phyloP scores from a whole-genome alignment of 2,888 invertebrate species.

The Eulithis testata region DNA sequence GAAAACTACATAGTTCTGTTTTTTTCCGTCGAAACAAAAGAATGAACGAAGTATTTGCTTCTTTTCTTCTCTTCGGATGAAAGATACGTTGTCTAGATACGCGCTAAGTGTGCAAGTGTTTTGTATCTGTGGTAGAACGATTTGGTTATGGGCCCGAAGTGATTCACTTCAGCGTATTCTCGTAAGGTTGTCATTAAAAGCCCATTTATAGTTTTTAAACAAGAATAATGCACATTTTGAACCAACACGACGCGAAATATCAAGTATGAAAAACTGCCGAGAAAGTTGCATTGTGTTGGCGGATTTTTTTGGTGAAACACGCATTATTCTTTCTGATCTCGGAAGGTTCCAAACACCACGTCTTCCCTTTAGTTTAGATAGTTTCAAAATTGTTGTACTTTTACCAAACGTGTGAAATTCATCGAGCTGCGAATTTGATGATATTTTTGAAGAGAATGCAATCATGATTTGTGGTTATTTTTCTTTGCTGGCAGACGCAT shows the following conservation, averaged over 20 bases:
- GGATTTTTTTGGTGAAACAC: background rate
- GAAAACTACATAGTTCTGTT: too few relatives aligned
- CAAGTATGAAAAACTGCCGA: background rate
- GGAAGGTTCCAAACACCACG: background rate
- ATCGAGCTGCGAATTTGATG: constrained; percentile 14
- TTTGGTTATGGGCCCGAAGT: background rate
- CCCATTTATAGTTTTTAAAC: constrained; percentile 1
- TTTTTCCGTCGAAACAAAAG: too few relatives aligned
- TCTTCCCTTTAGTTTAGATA: constrained; percentile 4
- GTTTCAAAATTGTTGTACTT: background rate
- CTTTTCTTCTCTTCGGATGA: too few relatives aligned
- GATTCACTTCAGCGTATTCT: background rate
- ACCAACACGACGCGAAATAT: background rate
- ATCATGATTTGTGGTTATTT: constrained; percentile 51
- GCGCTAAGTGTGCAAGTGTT: background rate
- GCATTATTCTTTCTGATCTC: constrained; percentile 2
- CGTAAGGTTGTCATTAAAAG: background rate
- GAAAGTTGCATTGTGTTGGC: background rate
- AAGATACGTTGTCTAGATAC: background rate
- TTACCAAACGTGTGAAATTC: background rate
- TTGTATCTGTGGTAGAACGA: background rate
- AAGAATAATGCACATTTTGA: constrained; percentile 1
- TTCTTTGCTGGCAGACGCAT: constrained; percentile 52
- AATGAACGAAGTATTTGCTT: too few relatives aligned
- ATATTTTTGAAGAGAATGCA: constrained; percentile 37